Percentiles rank a stretch among this genome's conserved stretches.
phyloP scores from a whole-genome alignment of 23 tunicate species.

The Trididemnum clinides region DNA sequence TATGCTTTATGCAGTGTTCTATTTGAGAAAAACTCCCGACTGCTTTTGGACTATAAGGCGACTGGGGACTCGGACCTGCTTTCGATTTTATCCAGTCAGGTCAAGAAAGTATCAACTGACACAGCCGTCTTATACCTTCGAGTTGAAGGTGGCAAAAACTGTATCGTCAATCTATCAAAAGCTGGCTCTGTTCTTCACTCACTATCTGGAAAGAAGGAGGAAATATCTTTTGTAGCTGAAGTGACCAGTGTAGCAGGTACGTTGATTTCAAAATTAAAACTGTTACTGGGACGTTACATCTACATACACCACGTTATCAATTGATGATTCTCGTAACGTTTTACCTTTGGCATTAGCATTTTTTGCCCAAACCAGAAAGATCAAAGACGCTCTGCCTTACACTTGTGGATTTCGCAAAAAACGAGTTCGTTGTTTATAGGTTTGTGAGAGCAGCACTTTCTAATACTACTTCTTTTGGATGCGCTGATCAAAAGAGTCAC shows the following conservation, averaged over 20 bases:
- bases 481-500: too few relatives aligned
- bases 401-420: too few relatives aligned
- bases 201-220: background rate
- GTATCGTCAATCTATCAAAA: constrained; percentile 42
- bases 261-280: too few relatives aligned
- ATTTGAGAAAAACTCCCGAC: background rate
- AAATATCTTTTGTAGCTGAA: constrained; percentile 28
- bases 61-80: constrained; percentile 36
- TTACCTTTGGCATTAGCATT: too few relatives aligned
- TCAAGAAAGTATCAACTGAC: background rate
- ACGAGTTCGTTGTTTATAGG: too few relatives aligned
- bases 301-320: too few relatives aligned
- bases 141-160: background rate
- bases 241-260: constrained; percentile 52
- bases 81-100: constrained; percentile 33
- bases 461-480: too few relatives aligned
- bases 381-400: too few relatives aligned
- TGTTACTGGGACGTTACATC: too few relatives aligned
- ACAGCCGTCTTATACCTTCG: background rate
- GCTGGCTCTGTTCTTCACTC: constrained; percentile 50
- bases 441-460: too few relatives aligned
- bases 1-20: constrained; percentile 16
- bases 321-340: too few relatives aligned
- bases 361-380: too few relatives aligned
- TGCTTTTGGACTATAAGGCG: constrained; percentile 45